phyloP scores from a whole-genome alignment of 1,140 invertebrate genomes.

The Nephotettix cincticeps region DNA sequence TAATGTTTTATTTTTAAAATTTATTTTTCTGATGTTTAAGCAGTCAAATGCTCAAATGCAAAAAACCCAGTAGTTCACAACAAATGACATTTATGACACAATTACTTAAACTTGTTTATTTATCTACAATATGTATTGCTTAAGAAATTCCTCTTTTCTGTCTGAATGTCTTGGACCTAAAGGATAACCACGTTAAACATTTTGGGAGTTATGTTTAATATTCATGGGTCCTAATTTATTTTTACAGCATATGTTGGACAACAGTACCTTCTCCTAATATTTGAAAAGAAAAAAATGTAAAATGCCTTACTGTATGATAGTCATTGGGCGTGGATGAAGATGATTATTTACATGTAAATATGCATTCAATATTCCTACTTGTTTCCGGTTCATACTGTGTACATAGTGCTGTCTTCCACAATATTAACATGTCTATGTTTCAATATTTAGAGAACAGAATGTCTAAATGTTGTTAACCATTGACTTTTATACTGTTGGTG shows the following conservation, averaged over 20 bases:
- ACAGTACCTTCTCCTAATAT: conserved; percentile 6
- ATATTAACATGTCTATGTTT: conserved; percentile 19
- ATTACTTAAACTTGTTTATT: no score
- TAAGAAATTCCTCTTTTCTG: no score
- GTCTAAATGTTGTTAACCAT: conserved; percentile 22
- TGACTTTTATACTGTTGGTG: conserved; percentile 22
- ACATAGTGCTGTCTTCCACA: conserved; percentile 21
- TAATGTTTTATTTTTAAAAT: no score
- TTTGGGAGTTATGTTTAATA: not conserved
- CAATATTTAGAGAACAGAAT: not conserved
- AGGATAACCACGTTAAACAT: no score
- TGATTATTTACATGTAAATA: not conserved
- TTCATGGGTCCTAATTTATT: not conserved
- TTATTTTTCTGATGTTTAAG: no score
- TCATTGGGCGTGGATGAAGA: not conserved
- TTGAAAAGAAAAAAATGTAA: conserved; percentile 19
- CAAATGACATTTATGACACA: no score
- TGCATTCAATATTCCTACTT: conserved; percentile 14
- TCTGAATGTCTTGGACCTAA: no score
- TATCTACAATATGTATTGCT: no score
- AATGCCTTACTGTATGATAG: conserved; percentile 17
- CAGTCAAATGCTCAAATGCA: no score
- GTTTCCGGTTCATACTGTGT: not conserved
- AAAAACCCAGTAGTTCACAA: no score
- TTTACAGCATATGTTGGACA: not conserved